Base-by-base conservation (phyloP, 1,140 invertebrate genomes). In the Drosophila prosaltans region DNA sequence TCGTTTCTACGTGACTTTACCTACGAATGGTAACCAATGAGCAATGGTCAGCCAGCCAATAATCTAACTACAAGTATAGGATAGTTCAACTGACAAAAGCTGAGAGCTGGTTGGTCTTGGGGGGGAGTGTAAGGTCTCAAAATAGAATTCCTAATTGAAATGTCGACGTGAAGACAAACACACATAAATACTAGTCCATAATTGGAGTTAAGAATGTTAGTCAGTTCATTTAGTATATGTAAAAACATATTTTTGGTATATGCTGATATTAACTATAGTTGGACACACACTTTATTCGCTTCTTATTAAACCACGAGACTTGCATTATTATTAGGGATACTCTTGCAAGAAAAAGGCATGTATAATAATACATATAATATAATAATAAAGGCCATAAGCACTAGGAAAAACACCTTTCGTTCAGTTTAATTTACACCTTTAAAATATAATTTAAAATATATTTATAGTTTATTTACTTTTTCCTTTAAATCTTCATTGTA, bases 1-100 rank as follows among this genome's bases (percentile, higher is more conserved):
- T 63, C 54, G 63, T 68, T 80, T 65, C 65, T 88, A 88, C 84
- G 84, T 88, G 84, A 88, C 84, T 78, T 60, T 51, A 73, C 84
- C 57, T 89, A 89, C 85, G 74, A 89, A 89, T 90, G 67, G 62
- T 78, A 69, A 11, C 43, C 78, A 89, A 89, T 89, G 78, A 84
- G 77, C 61, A 62, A 21, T 30, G 36, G n/a, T 0, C 3, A 51
- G 45, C 8, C n/a, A 51, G 9, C 45, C 45, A 51, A 51, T 51
- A 51, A 32, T 43, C 48, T 45, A 36, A 54, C 28, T 32, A 55
- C 28, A 66, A 21, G 3, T 36, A 36, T 41, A 40, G 36, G 32
- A 30, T 16, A 62, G 39, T 43, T 7, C 21, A 55, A 26, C 24
- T 11, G 45, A 26, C 41, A 40, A 54, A 55, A 16, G 16, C 16